Evolutionary conservation across 2,113 vertebrate species (phyloP), one percentile per base, ranked within the genome.

Genomic region (Pseudonaja textilis): DNA sequence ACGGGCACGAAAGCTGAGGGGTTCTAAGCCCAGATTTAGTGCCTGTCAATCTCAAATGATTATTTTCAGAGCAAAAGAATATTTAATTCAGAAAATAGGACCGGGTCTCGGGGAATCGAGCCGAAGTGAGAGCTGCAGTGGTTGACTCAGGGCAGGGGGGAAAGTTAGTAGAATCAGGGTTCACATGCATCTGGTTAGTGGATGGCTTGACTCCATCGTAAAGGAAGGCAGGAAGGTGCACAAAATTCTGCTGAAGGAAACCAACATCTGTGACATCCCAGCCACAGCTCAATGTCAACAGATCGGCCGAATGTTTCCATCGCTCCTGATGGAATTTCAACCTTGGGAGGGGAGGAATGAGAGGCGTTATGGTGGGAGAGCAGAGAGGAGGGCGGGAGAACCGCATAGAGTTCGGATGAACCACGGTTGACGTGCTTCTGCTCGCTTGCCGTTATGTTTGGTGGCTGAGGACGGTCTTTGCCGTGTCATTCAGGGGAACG

Each of bases 111-210:
- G 23, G 29, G 61, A 89, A 55, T 39, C 5, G 54, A 91, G 23
- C 52, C 11, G 3, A 23, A 93, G 23, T 57, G 14, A 91, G 93
- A 55, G 25, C 45, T 89, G 64, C 42, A 89, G 93, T 2, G 11
- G 47, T 61, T 52, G 29, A 89, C 54, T 47, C 5, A 10, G 5
- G 7, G 23, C 0, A 2, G 14, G 14, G 14, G 7, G 23, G 23
- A 0, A 14, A 3, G 20, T 89, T 93, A 93, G 56, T 74, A 54
- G 23, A 57, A 54, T 69, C 34, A 45, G 1, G 26, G 6, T 25
- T 34, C 29, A 26, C 92, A 90, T 90, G 91, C 93, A 9, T 52
- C 86, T 81, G 29, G 57, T 92, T 89, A 89, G 69, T 20, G 55
- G 18, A 23, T 20, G 14, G 7, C 22, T 55, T 85, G 87, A 69